A percentile compares a stretch with the other conserved stretches of the same genome.
These are phyloP conservation scores for Scylla paramamosain DNA, from an alignment of 1,140 invertebrate genomes.

Conservation along the genomic window DNA sequence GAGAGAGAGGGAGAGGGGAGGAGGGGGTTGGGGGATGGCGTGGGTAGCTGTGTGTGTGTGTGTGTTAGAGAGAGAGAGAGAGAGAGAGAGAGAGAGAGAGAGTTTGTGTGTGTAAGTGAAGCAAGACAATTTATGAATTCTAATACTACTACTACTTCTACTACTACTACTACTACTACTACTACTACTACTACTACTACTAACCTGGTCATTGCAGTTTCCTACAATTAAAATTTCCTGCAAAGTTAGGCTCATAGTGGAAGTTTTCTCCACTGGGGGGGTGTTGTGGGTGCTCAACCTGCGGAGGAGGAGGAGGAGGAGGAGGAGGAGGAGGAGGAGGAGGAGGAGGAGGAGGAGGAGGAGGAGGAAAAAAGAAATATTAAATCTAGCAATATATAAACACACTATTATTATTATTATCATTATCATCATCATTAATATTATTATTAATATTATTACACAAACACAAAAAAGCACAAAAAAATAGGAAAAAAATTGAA, in stretches of 20 bases:
- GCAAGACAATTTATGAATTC: no score
- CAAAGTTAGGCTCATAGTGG: slow-evolving; percentile 90
- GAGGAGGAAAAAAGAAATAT: no score
- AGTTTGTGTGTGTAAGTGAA: background rate
- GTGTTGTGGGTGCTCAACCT: slow-evolving; percentile 91
- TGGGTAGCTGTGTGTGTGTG: no score
- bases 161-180: slow-evolving; percentile 23
- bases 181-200: slow-evolving; percentile 8
- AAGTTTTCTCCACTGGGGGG: slow-evolving; percentile 92
- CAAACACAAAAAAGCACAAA: background rate
- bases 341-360: background rate
- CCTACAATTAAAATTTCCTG: slow-evolving; percentile 98
- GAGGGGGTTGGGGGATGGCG: no score
- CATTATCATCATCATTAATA: no score
- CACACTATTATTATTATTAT: no score
- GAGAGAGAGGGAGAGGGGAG: background rate
- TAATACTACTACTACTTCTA: slow-evolving; percentile 9
- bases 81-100: background rate
- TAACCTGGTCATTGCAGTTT: slow-evolving; percentile 92
- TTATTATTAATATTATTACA: no score
- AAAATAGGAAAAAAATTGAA: no score
- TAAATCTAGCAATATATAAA: no score
- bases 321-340: background rate
- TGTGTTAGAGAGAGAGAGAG: no score
- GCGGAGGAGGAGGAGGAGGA: background rate